Conservation (phyloP, 2,888 invertebrate species). For the Watsonalla binaria region DNA sequence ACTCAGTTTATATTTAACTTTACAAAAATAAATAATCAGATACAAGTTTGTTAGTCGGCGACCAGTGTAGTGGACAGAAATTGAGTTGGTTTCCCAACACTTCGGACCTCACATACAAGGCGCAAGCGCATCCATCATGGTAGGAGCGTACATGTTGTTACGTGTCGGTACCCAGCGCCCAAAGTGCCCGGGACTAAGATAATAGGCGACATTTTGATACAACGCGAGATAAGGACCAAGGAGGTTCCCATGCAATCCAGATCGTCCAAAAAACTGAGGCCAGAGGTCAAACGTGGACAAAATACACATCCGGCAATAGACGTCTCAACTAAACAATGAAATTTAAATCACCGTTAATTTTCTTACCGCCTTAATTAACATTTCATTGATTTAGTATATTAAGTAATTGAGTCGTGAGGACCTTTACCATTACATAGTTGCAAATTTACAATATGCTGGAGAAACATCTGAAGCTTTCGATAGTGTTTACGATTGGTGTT, state of each 20-base stretch:
- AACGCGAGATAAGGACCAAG: slow-evolving; percentile 64
- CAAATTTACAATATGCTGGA: too few relatives aligned
- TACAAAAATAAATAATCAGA: not conserved
- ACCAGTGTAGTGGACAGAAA: slow-evolving; percentile 22
- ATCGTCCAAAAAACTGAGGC: slow-evolving; percentile 43
- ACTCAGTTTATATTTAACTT: not conserved
- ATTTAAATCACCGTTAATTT: not conserved
- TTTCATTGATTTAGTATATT: too few relatives aligned
- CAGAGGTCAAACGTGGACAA: slow-evolving; percentile 63
- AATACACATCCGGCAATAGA: slow-evolving; percentile 43
- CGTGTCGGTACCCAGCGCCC: slow-evolving; percentile 60
- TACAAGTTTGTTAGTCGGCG: slow-evolving; percentile 1
- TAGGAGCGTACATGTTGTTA: slow-evolving; percentile 57
- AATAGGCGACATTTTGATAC: slow-evolving; percentile 76
- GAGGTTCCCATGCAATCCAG: slow-evolving; percentile 69
- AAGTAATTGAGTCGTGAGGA: too few relatives aligned
- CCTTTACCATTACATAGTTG: too few relatives aligned
- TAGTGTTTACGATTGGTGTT: not conserved
- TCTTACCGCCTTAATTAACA: too few relatives aligned
- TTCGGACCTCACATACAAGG: slow-evolving; percentile 52
- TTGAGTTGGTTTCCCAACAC: slow-evolving; percentile 41
- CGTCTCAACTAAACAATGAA: not conserved
- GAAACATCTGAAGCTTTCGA: too few relatives aligned
- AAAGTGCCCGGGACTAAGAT: slow-evolving; percentile 71
- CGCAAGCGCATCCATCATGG: slow-evolving; percentile 71